Conservation (phyloP, 2,888 invertebrate species). For the Halictus ligatus region DNA sequence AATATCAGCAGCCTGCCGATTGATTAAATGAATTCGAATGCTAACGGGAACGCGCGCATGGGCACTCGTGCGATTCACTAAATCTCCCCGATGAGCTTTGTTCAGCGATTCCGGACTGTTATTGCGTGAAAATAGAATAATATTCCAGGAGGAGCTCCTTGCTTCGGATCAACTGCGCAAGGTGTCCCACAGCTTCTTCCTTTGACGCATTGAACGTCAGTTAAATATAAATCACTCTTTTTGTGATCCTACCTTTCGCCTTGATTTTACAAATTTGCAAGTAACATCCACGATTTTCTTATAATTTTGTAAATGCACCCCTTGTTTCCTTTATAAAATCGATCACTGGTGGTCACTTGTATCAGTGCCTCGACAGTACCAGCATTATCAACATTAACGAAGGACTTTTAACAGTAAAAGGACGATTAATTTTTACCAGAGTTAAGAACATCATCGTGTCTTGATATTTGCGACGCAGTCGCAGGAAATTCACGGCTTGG, state of each 20-base stretch:
- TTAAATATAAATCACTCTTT: too few species aligned
- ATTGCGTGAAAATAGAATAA: neutral
- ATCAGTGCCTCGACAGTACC: too few species aligned
- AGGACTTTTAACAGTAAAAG: neutral
- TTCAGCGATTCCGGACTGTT: neutral
- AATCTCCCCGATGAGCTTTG: neutral
- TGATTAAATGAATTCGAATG: constrained; percentile 16
- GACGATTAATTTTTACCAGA: neutral
- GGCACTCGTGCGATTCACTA: neutral
- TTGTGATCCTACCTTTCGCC: too few species aligned
- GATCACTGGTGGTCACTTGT: too few species aligned
- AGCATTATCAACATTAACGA: too few species aligned
- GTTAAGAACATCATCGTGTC: neutral
- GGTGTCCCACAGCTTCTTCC: neutral
- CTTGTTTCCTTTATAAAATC: too few species aligned
- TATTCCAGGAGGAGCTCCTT: neutral
- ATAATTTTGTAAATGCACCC: too few species aligned
- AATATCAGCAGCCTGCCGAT: constrained; percentile 18
- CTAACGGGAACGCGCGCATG: neutral
- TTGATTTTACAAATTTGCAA: too few species aligned
- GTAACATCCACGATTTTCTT: too few species aligned
- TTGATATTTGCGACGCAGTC: neutral
- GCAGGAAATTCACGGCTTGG: neutral
- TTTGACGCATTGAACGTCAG: neutral
- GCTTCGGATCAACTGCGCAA: neutral